Percentiles rank a stretch among this genome's conserved stretches.
Conservation (phyloP, 2,888 invertebrate species). For the Hirtodrosophila trivittata region DNA sequence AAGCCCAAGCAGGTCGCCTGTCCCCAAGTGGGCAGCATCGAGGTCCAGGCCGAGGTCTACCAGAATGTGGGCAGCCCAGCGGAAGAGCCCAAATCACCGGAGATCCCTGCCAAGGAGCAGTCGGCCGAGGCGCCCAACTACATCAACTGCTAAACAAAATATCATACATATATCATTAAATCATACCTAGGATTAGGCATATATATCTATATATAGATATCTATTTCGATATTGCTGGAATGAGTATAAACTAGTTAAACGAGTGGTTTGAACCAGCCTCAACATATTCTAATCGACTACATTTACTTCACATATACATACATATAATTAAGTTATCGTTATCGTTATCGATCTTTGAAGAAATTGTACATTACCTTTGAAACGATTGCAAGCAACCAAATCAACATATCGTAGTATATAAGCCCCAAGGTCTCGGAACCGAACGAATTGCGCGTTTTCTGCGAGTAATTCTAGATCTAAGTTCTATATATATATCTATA, state of each 20-base stretch:
- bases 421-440: conserved; percentile 46
- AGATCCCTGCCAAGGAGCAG: conserved; percentile 29
- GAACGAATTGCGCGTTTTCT: conserved; percentile 57
- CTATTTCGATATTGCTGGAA: conserved; percentile 60
- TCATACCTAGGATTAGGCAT: conserved; percentile 20
- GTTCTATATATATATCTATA: conserved; percentile 15
- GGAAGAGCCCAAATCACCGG: conserved; percentile 35
- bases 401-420: conserved; percentile 61
- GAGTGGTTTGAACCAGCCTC: conserved; percentile 20
- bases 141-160: conserved; percentile 72
- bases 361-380: conserved; percentile 61
- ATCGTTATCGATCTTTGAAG: conserved; percentile 33
- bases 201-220: conserved; percentile 20
- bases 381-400: conserved; percentile 74
- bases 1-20: conserved; percentile 80
- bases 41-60: conserved; percentile 81
- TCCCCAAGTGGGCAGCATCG: conserved; percentile 76
- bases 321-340: conserved; percentile 40
- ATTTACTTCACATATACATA: conserved; percentile 18
- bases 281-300: conserved; percentile 29
- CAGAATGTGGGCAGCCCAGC: conserved; percentile 71
- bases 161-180: conserved; percentile 18
- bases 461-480: conserved; percentile 50
- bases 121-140: conserved; percentile 66
- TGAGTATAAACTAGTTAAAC: conserved; percentile 81